phyloP scores from a whole-genome alignment of 2,888 invertebrate genomes.

The Tenthredo scrophulariae region DNA sequence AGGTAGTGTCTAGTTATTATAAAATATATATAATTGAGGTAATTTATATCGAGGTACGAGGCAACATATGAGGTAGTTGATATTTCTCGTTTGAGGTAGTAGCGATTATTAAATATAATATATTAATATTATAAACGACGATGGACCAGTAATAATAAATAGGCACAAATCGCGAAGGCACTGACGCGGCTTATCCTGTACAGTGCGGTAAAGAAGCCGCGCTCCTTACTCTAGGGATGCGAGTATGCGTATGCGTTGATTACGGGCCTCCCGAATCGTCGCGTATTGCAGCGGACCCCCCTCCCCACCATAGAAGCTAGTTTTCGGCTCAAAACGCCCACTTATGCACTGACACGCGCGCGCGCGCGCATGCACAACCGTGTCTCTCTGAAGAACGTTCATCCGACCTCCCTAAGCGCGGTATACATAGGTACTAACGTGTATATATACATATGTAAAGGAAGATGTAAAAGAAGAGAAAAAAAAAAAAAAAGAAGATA shows the following conservation, averaged over 20 bases:
- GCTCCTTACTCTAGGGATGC: conserved; percentile 54
- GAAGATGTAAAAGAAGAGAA: neutral
- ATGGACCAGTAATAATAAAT: conserved; percentile 1
- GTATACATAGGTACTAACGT: conserved; percentile 24
- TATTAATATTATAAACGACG: neutral
- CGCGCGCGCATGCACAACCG: conserved; percentile 53
- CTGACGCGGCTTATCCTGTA: conserved; percentile 29
- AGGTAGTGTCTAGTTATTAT: conserved; percentile 9
- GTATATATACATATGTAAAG: neutral
- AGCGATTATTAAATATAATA: neutral
- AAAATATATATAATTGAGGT: conserved; percentile 13
- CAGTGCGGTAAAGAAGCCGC: conserved; percentile 27
- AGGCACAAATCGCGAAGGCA: conserved; percentile 46
- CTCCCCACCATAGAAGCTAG: conserved; percentile 42
- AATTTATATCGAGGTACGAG: conserved; percentile 12
- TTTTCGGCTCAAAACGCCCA: conserved; percentile 63
- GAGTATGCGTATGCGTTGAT: conserved; percentile 58
- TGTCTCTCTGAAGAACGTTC: neutral
- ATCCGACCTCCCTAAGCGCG: conserved; percentile 31
- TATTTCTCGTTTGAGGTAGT: neutral
- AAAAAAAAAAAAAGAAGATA: neutral
- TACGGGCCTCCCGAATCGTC: conserved; percentile 58
- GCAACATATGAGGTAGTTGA: conserved; percentile 46
- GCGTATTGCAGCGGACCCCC: conserved; percentile 55
- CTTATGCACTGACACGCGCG: conserved; percentile 56